These are phyloP conservation scores for Buathra laborator DNA, from an alignment of 2,888 invertebrate species.

Conservation along the genomic window DNA sequence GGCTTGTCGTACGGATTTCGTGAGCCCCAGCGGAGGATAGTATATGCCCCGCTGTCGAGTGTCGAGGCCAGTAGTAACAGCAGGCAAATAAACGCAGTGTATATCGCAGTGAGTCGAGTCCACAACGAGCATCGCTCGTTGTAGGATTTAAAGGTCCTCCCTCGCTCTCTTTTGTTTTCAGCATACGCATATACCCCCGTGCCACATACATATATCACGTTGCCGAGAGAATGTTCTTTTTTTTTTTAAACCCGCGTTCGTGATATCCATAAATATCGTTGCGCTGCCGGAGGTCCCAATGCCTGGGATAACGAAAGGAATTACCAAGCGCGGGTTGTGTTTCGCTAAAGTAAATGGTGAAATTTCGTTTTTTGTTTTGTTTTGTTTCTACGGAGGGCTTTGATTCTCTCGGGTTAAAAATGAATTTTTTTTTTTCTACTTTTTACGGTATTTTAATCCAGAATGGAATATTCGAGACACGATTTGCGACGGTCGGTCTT, in stretches of 20 bases:
- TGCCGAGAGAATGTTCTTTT: constrained; percentile 37
- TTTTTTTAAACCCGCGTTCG: constrained; percentile 63
- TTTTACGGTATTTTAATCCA: constrained; percentile 48
- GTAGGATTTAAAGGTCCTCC: constrained; percentile 51
- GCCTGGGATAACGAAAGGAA: constrained; percentile 66
- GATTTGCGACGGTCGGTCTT: constrained; percentile 16
- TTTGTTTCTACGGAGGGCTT: constrained; percentile 34
- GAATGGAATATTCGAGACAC: constrained; percentile 44
- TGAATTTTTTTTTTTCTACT: constrained; percentile 37
- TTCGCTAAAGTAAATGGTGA: constrained; percentile 45
- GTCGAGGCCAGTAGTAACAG: constrained; percentile 49
- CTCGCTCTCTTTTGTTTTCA: constrained; percentile 46
- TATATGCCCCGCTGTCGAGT: constrained; percentile 24
- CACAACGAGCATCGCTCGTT: constrained; percentile 48
- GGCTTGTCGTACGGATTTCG: constrained; percentile 59
- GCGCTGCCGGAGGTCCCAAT: constrained; percentile 55
- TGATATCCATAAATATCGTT: constrained; percentile 70
- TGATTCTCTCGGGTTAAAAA: constrained; percentile 45
- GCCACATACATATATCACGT: constrained; percentile 42
- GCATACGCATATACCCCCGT: constrained; percentile 27
- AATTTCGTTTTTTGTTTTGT: constrained; percentile 26
- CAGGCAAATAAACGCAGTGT: constrained; percentile 64
- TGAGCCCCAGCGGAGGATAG: constrained; percentile 30
- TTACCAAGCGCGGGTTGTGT: constrained; percentile 43
- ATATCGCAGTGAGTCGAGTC: constrained; percentile 59